phyloP scores from a whole-genome alignment of 2,888 invertebrate genomes.

The Drosophila lacicola region DNA sequence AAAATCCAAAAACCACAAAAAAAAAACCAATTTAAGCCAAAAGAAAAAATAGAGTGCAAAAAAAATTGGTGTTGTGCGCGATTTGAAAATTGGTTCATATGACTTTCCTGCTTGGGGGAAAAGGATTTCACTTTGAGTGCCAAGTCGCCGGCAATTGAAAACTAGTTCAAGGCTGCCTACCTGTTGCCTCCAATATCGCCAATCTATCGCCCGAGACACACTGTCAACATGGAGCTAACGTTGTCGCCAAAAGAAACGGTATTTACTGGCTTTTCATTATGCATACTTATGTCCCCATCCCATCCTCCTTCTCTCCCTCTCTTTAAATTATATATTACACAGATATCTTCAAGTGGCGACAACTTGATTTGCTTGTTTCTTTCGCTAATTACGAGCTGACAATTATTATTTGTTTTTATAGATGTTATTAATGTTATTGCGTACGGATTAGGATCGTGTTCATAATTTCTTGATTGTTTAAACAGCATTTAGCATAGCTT shows the following conservation, averaged over 20 bases:
- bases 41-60: neutral
- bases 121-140: slow-evolving; percentile 59
- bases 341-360: slow-evolving; percentile 14
- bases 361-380: slow-evolving; percentile 35
- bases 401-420: slow-evolving; percentile 38
- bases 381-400: slow-evolving; percentile 41
- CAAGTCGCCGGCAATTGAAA: slow-evolving; percentile 49
- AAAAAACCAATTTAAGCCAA: neutral
- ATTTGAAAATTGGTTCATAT: slow-evolving; percentile 8
- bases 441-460: slow-evolving; percentile 11
- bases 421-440: slow-evolving; percentile 26
- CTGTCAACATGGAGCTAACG: slow-evolving; percentile 75
- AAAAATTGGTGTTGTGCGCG: slow-evolving; percentile 32
- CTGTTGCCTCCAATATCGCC: slow-evolving; percentile 40
- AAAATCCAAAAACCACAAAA: neutral
- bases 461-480: slow-evolving; percentile 13
- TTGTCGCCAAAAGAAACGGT: slow-evolving; percentile 82
- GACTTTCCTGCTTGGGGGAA: slow-evolving; percentile 14
- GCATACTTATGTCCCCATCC: slow-evolving; percentile 30
- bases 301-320: slow-evolving; percentile 8
- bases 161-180: slow-evolving; percentile 77
- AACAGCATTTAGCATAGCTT: slow-evolving; percentile 10
- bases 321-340: neutral
- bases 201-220: slow-evolving; percentile 24
- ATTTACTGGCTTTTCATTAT: slow-evolving; percentile 72